phyloP scores from a whole-genome alignment of 2,888 invertebrate genomes.

The Didymodactylos carnosus region DNA sequence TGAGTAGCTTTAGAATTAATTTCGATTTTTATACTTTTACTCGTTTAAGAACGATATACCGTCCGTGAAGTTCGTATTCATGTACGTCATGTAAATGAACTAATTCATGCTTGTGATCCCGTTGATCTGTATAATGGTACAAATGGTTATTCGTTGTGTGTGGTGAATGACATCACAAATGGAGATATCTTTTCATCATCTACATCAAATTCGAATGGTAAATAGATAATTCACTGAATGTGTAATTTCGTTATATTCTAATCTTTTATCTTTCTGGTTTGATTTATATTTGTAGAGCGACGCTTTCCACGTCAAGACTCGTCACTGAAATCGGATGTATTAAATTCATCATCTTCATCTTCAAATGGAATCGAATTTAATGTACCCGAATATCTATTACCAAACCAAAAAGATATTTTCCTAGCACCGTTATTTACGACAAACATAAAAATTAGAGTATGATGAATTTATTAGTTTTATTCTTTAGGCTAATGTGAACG shows the following conservation, averaged over 20 bases:
- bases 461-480: not conserved
- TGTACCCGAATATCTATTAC: constrained; percentile 85
- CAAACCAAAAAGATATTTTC: constrained; percentile 66
- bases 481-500: not conserved
- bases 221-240: not conserved
- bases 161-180: constrained; percentile 73
- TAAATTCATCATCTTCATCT: too few relatives aligned
- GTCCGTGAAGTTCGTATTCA: constrained; percentile 94
- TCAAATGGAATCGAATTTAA: constrained; percentile 76
- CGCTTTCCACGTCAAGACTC: too few relatives aligned
- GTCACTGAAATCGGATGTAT: too few relatives aligned
- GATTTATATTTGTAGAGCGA: not conserved
- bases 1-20: too few relatives aligned
- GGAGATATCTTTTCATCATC: constrained; percentile 46
- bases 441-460: not conserved
- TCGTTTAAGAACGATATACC: constrained; percentile 69
- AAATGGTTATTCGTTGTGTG: constrained; percentile 45
- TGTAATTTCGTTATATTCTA: not conserved
- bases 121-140: constrained; percentile 10
- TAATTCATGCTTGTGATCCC: constrained; percentile 30
- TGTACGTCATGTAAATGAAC: constrained; percentile 82
- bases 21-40: too few relatives aligned
- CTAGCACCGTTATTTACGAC: constrained; percentile 43
- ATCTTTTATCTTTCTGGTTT: not conserved
- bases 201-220: not conserved